These are phyloP conservation scores for Coptodon bakossiorum DNA, from an alignment of 2,113 vertebrate genomes.

Conservation along the genomic window DNA sequence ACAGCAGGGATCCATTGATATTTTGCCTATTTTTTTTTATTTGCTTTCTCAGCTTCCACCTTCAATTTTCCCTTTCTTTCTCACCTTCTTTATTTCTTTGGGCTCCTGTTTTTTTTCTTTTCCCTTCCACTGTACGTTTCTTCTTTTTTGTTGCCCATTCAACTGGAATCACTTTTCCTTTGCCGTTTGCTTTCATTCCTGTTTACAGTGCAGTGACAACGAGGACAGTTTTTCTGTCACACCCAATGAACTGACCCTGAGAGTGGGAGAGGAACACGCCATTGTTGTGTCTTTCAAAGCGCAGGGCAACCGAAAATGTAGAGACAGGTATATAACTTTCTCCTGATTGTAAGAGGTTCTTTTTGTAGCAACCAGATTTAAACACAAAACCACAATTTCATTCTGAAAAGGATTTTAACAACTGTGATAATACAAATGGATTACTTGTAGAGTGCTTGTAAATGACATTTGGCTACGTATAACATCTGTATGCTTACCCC, in stretches of 20 bases:
- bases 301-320: constrained; percentile 34
- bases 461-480: not conserved
- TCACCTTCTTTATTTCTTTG: not conserved
- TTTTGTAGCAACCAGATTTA: not conserved
- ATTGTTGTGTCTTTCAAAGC: constrained; percentile 79
- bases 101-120: not conserved
- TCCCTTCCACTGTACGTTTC: not conserved
- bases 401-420: not conserved
- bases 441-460: not conserved
- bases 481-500: not conserved
- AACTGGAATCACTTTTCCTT: not conserved
- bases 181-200: not conserved
- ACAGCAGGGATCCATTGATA: not conserved
- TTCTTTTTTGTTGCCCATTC: not conserved
- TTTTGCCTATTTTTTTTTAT: not conserved
- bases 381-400: not conserved
- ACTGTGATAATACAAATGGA: not conserved
- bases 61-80: not conserved
- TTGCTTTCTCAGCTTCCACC: not conserved
- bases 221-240: constrained; percentile 78
- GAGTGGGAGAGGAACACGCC: constrained; percentile 77
- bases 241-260: constrained; percentile 78
- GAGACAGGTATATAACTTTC: constrained; percentile 74
- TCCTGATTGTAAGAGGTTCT: rapidly evolving
- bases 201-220: constrained; percentile 67